phyloP scores from a whole-genome alignment of 2,113 vertebrate genomes.

The Mormyrus lacerda region DNA sequence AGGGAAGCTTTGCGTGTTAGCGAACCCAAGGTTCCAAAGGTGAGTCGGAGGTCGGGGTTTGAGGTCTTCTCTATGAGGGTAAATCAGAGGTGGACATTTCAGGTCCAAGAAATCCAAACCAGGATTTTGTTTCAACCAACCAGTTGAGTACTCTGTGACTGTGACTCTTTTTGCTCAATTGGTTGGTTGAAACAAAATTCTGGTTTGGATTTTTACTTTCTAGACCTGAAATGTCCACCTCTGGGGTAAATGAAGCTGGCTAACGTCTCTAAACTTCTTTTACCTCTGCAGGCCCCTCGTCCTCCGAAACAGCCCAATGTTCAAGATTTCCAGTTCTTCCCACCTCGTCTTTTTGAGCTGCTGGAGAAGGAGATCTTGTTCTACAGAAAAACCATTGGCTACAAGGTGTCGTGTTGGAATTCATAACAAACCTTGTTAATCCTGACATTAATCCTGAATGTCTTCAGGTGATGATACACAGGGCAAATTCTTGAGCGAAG shows the following conservation, averaged over 20 bases:
- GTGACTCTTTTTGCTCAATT: too few species aligned
- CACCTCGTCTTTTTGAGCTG: constrained; percentile 92
- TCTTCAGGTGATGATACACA: background rate
- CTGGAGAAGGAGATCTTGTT: constrained; percentile 96
- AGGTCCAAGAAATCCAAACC: too few species aligned
- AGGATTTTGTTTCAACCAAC: too few species aligned
- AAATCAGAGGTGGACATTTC: too few species aligned
- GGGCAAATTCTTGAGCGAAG: background rate
- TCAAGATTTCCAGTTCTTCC: constrained; percentile 98
- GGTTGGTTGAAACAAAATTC: too few species aligned
- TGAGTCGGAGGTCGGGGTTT: constrained; percentile 31
- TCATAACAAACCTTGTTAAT: background rate
- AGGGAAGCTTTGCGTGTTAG: constrained; percentile 94
- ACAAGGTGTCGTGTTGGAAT: constrained; percentile 70
- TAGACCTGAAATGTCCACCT: too few species aligned
- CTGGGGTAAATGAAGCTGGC: background rate
- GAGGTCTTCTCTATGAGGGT: background rate
- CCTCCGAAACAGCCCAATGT: constrained; percentile 97
- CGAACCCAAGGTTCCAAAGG: constrained; percentile 97
- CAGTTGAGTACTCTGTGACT: too few species aligned
- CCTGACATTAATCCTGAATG: background rate
- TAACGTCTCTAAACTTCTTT: background rate
- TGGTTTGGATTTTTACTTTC: too few species aligned
- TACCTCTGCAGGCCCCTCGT: constrained; percentile 76
- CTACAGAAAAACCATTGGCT: constrained; percentile 98